phyloP scores from a whole-genome alignment of 2,888 invertebrate genomes.

The Norana najaformis region DNA sequence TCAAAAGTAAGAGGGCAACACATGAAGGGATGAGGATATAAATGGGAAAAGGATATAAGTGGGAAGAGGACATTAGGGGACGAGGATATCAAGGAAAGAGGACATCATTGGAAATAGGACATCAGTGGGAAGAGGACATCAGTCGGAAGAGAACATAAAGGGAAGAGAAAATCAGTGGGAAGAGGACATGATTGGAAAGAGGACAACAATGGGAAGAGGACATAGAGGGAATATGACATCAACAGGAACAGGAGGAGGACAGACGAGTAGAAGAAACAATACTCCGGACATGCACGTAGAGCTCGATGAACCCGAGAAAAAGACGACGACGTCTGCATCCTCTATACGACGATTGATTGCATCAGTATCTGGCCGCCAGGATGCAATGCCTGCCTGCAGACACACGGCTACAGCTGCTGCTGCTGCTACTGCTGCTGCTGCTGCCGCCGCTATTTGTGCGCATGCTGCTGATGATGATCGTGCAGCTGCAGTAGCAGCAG shows the following conservation, averaged over 20 bases:
- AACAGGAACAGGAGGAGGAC: no score
- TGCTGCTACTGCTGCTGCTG: no score
- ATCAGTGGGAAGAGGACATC: not conserved
- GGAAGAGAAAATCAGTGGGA: not conserved
- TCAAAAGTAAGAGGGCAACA: not conserved
- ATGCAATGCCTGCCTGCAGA: not conserved
- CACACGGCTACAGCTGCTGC: slow-evolving; percentile 7
- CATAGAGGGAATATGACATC: no score
- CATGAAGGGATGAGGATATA: not conserved
- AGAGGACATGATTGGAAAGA: no score
- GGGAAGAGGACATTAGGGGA: not conserved
- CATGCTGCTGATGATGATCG: not conserved
- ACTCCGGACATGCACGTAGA: not conserved
- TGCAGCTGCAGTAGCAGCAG: not conserved
- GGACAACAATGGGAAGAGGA: no score
- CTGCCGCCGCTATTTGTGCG: slow-evolving; percentile 3
- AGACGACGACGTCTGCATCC: not conserved
- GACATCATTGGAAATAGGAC: not conserved
- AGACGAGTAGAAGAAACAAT: not conserved
- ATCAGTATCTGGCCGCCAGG: not conserved
- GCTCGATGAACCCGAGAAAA: not conserved
- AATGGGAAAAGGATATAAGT: not conserved
- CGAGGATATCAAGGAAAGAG: not conserved
- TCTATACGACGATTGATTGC: slow-evolving; percentile 13
- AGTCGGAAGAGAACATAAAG: not conserved